phyloP scores from a whole-genome alignment of 2,888 invertebrate species.

The Xylophagus ater region DNA sequence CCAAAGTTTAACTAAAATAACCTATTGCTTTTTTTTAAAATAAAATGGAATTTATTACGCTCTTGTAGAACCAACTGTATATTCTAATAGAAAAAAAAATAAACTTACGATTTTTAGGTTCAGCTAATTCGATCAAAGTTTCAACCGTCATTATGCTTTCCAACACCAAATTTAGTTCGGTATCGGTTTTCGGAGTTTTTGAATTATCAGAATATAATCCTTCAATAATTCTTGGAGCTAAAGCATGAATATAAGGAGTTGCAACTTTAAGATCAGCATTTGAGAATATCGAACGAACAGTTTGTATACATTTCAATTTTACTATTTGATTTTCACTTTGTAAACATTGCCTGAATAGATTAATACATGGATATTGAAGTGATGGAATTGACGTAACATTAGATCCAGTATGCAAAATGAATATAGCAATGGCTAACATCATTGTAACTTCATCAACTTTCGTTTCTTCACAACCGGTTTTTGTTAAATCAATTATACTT shows the following conservation, averaged over 20 bases:
- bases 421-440: conserved; percentile 78
- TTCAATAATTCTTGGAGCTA: conserved; percentile 69
- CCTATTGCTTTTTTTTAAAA: too few relatives aligned
- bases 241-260: conserved; percentile 68
- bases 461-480: conserved; percentile 60
- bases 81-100: too few relatives aligned
- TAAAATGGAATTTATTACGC: too few relatives aligned
- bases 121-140: conserved; percentile 58
- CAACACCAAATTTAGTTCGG: conserved; percentile 57
- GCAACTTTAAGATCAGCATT: conserved; percentile 58
- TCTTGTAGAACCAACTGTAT: too few relatives aligned
- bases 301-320: conserved; percentile 66
- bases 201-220: conserved; percentile 55
- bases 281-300: conserved; percentile 63
- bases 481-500: conserved; percentile 81
- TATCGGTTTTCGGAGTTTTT: conserved; percentile 49
- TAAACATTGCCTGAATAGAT: conserved; percentile 79
- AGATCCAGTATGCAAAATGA: conserved; percentile 72
- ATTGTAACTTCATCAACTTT: conserved; percentile 77
- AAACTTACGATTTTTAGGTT: conserved; percentile 65
- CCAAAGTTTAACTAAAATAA: too few relatives aligned
- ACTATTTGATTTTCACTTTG: conserved; percentile 55
- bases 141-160: conserved; percentile 67
- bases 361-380: conserved; percentile 82
- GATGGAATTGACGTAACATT: conserved; percentile 67